Percentiles rank a stretch among this genome's conserved stretches.
phyloP scores from a whole-genome alignment of 2,113 vertebrate species.

The Microtus ochrogaster region DNA sequence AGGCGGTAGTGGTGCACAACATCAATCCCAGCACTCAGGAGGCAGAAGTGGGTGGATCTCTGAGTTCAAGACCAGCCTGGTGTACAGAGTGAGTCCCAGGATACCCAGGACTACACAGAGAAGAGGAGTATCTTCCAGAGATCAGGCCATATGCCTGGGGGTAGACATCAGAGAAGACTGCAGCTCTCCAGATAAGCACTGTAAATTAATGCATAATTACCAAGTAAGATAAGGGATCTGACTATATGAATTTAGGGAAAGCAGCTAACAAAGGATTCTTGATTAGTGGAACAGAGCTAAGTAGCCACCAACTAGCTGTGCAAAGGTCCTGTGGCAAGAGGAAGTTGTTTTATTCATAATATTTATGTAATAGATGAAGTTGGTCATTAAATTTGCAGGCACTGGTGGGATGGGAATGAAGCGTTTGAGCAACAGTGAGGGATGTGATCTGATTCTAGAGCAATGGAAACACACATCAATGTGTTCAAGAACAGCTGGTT shows the following conservation, averaged over 20 bases:
- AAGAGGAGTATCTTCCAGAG: background rate
- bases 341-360: background rate
- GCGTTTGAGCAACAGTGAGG: background rate
- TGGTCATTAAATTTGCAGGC: background rate
- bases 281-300: slow-evolving; percentile 1
- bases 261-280: slow-evolving; percentile 31
- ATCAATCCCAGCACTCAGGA: background rate
- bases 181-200: slow-evolving; percentile 38
- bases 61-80: background rate
- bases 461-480: background rate
- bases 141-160: background rate
- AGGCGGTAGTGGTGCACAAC: background rate
- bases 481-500: background rate
- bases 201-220: slow-evolving; percentile 56
- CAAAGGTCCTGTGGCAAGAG: slow-evolving; percentile 57
- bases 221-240: slow-evolving; percentile 55
- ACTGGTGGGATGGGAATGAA: no score
- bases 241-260: slow-evolving; percentile 52
- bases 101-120: background rate
- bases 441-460: background rate
- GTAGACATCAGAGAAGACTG: background rate
- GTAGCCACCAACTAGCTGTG: background rate
- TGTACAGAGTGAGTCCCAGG: background rate
- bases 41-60: background rate
- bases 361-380: no score